phyloP scores from a whole-genome alignment of 2,113 vertebrate species.

The Fregetta grallaria region DNA sequence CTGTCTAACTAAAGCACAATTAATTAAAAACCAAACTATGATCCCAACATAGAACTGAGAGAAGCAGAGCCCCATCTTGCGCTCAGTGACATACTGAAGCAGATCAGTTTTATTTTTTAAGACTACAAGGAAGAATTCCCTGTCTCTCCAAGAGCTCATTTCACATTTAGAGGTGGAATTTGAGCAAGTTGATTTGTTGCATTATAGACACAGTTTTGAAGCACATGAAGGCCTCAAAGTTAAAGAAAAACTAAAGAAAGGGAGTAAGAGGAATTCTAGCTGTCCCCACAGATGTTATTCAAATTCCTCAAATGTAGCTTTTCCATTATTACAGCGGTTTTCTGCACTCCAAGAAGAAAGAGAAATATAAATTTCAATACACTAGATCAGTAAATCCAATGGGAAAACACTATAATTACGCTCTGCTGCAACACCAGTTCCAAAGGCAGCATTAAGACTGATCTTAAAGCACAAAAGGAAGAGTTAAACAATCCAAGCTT shows the following conservation, averaged over 20 bases:
- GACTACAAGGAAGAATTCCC: background rate
- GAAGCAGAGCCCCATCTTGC: background rate
- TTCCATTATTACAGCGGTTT: background rate
- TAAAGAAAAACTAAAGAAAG: background rate
- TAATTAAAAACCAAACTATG: background rate
- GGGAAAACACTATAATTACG: background rate
- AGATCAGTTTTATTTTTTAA: background rate
- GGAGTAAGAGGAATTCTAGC: background rate
- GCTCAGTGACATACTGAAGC: background rate
- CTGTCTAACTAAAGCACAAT: background rate
- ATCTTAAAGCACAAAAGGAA: background rate
- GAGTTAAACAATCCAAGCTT: background rate
- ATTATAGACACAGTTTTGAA: background rate
- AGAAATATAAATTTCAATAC: background rate
- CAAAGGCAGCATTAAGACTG: background rate
- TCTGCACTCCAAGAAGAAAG: background rate
- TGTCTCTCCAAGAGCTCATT: background rate
- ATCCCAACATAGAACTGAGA: background rate
- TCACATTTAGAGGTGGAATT: background rate
- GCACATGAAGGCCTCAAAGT: background rate
- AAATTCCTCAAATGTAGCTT: background rate
- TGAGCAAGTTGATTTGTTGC: background rate
- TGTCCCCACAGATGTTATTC: background rate
- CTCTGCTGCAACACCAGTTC: background rate
- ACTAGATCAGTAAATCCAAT: background rate